Evolutionary conservation across 35 echinoderm and acorn worm species (phyloP).

Genomic region (Ophioderma brevispina): DNA sequence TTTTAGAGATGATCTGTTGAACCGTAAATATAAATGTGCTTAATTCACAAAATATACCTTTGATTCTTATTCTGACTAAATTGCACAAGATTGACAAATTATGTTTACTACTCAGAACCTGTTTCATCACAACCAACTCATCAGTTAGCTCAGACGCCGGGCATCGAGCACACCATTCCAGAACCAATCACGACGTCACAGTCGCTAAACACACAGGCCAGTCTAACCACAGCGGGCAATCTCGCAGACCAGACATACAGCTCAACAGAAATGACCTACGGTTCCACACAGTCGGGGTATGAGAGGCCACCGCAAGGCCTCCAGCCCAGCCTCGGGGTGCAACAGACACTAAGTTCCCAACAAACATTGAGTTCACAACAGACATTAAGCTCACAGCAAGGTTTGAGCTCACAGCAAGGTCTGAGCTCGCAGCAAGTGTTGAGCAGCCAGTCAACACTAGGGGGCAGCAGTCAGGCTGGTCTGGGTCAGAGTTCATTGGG

Average conservation of each 20-base stretch:
- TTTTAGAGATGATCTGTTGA: too few relatives aligned
- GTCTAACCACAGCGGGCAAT: background rate
- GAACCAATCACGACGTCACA: background rate
- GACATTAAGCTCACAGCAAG: slow-evolving; percentile 6
- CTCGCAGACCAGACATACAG: background rate
- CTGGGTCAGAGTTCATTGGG: background rate
- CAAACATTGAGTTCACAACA: slow-evolving; percentile 2
- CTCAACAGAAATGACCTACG: background rate
- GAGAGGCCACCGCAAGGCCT: background rate
- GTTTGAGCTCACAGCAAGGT: too few relatives aligned
- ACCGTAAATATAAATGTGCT: too few relatives aligned
- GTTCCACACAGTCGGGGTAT: background rate
- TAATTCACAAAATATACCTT: too few relatives aligned
- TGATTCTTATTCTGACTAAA: too few relatives aligned
- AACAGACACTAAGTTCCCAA: slow-evolving; percentile 23
- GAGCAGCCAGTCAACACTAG: background rate
- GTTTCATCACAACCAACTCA: background rate
- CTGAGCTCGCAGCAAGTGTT: too few relatives aligned
- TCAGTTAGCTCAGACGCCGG: background rate
- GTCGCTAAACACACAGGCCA: background rate
- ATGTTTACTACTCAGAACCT: background rate
- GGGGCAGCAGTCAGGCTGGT: background rate
- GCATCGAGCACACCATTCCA: background rate
- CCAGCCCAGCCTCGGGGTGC: background rate
- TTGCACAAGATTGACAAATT: too few relatives aligned